Conservation (phyloP, 2,888 invertebrate species). For the Rhamphomyia laevipes region DNA sequence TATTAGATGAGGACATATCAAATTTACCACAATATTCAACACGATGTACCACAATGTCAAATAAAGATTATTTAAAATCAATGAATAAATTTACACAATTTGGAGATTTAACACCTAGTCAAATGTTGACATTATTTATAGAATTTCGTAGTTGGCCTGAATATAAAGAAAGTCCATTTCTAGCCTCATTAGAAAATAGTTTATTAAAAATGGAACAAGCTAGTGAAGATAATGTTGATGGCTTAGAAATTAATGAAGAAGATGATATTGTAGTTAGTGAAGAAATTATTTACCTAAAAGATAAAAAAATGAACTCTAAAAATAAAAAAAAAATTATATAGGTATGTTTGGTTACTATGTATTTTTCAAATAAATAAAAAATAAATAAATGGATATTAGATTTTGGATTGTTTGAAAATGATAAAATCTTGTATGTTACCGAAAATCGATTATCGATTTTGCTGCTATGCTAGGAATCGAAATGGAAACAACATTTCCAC, state of each 20-base stretch:
- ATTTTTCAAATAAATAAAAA: too few species aligned
- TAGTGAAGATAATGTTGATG: constrained; percentile 25
- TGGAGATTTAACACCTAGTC: constrained; percentile 49
- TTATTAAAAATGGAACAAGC: constrained; percentile 40
- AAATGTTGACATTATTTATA: constrained; percentile 53
- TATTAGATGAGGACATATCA: constrained; percentile 18
- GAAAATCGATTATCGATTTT: too few species aligned
- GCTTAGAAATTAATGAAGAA: constrained; percentile 25
- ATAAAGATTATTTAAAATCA: constrained; percentile 37
- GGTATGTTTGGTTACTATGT: too few species aligned
- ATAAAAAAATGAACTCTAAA: too few species aligned
- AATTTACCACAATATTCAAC: constrained; percentile 25
- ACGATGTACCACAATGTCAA: constrained; percentile 25
- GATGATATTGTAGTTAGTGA: constrained; percentile 20
- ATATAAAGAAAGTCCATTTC: constrained; percentile 51
- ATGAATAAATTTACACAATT: constrained; percentile 62
- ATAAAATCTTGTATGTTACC: too few species aligned
- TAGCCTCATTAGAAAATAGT: constrained; percentile 51
- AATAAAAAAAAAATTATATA: too few species aligned
- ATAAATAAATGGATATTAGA: too few species aligned
- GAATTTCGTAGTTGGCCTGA: constrained; percentile 49
- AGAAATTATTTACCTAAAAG: neutral
- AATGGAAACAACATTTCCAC: too few species aligned
- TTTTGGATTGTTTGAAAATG: too few species aligned
- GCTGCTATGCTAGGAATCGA: too few species aligned